phyloP scores from a whole-genome alignment of 2,797 vertebrate species.

The Thaleichthys pacificus region DNA sequence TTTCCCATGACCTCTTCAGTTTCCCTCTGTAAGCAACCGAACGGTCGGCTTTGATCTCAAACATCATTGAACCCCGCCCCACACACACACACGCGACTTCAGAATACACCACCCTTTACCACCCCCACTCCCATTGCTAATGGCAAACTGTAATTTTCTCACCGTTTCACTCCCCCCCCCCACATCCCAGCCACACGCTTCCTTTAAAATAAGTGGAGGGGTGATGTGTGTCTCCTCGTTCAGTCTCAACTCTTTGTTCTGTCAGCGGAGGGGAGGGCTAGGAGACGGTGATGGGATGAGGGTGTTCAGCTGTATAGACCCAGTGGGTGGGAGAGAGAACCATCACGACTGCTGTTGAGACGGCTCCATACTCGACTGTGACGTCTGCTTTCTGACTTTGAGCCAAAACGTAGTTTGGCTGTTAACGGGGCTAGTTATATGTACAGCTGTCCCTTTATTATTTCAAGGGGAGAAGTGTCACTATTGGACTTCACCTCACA shows the following conservation, averaged over 20 bases:
- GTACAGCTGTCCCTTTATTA: slow-evolving; percentile 58
- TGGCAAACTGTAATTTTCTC: slow-evolving; percentile 28
- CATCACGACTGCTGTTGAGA: slow-evolving; percentile 57
- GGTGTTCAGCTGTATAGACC: slow-evolving; percentile 47
- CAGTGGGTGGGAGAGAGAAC: slow-evolving; percentile 46
- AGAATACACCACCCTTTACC: slow-evolving; percentile 14
- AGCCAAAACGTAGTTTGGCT: slow-evolving; percentile 32
- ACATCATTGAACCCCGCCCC: too few species aligned
- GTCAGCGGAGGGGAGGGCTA: slow-evolving; percentile 18
- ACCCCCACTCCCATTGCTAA: slow-evolving; percentile 29
- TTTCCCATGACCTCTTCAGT: slow-evolving; percentile 21
- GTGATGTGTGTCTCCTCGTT: neutral
- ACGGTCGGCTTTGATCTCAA: slow-evolving; percentile 25
- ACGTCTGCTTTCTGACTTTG: slow-evolving; percentile 66
- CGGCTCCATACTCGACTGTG: slow-evolving; percentile 52
- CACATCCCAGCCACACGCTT: neutral
- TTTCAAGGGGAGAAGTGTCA: slow-evolving; percentile 60
- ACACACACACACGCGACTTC: slow-evolving; percentile 9
- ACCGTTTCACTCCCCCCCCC: slow-evolving; percentile 18
- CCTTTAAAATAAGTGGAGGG: neutral
- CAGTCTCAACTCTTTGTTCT: slow-evolving; percentile 20
- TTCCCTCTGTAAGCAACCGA: slow-evolving; percentile 30
- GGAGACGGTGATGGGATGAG: slow-evolving; percentile 29
- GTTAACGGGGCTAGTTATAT: slow-evolving; percentile 59
- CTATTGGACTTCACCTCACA: slow-evolving; percentile 48